phyloP scores from a whole-genome alignment of 2,113 vertebrate species.

The Rhea pennata region DNA sequence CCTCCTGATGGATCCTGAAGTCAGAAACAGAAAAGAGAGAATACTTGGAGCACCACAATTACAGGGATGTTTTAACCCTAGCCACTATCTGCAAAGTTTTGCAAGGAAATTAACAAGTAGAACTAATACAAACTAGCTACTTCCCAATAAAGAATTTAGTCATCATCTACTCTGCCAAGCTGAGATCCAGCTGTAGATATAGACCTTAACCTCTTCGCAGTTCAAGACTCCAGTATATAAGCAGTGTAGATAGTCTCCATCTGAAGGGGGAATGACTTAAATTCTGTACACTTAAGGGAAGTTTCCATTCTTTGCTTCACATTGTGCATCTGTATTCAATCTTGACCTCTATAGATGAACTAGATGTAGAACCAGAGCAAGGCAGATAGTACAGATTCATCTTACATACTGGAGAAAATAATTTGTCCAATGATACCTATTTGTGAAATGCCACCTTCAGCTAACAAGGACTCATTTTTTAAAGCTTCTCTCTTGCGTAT shows the following conservation, averaged over 20 bases:
- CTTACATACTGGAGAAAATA: neutral
- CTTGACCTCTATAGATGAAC: no score
- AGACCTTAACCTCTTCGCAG: neutral
- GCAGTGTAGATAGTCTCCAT: neutral
- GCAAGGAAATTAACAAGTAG: neutral
- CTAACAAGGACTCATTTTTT: neutral
- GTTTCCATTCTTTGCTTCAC: neutral
- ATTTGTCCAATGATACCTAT: neutral
- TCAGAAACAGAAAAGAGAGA: neutral
- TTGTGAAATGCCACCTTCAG: no score
- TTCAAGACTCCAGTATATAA: neutral
- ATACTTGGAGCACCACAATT: neutral
- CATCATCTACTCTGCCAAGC: neutral
- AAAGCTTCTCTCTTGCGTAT: neutral
- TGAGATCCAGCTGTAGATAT: neutral
- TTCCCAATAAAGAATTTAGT: neutral
- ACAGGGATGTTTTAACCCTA: neutral
- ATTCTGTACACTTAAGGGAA: neutral
- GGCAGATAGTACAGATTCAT: neutral
- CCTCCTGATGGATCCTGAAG: neutral
- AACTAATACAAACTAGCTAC: neutral
- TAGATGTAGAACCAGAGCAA: neutral
- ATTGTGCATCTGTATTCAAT: neutral
- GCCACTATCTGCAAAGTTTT: neutral
- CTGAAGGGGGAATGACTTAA: neutral